Evolutionary conservation across 2,888 invertebrate species (phyloP).

Genomic region (Hirtodrosophila confusa): DNA sequence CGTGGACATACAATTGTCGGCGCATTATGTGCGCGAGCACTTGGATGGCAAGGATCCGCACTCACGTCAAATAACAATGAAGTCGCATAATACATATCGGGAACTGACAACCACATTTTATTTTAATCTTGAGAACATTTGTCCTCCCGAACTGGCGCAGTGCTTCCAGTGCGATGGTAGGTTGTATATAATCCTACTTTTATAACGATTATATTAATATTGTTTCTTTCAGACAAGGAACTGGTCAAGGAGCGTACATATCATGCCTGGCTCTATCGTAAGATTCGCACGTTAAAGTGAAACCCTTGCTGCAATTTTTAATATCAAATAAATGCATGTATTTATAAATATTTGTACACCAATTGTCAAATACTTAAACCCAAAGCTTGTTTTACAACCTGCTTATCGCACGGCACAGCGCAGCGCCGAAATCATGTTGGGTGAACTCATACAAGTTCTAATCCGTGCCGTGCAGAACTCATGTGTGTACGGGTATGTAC

Average conservation of each 20-base stretch:
- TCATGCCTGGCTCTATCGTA: slow-evolving; percentile 81
- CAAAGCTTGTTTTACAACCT: slow-evolving; percentile 46
- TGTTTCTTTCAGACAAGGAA: slow-evolving; percentile 70
- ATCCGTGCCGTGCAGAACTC: slow-evolving; percentile 43
- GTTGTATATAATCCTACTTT: slow-evolving; percentile 5
- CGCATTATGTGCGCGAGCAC: slow-evolving; percentile 77
- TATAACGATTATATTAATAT: background rate
- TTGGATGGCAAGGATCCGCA: slow-evolving; percentile 82
- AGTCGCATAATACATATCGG: slow-evolving; percentile 78
- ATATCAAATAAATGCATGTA: slow-evolving; percentile 7
- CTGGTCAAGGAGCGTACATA: slow-evolving; percentile 77
- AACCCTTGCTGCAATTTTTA: background rate
- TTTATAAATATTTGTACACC: slow-evolving; percentile 28
- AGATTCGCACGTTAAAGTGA: slow-evolving; percentile 73
- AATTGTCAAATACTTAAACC: slow-evolving; percentile 12
- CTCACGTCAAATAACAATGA: slow-evolving; percentile 78
- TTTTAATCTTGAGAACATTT: slow-evolving; percentile 82
- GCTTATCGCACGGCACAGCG: slow-evolving; percentile 45
- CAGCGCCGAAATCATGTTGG: slow-evolving; percentile 62
- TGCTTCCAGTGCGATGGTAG: slow-evolving; percentile 77
- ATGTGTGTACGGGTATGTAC: slow-evolving; percentile 9
- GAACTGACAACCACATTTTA: slow-evolving; percentile 79
- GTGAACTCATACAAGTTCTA: slow-evolving; percentile 73
- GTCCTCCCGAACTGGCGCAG: slow-evolving; percentile 77
- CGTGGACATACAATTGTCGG: slow-evolving; percentile 79